Evolutionary conservation across 1,140 invertebrate genomes (phyloP).

Genomic region (Calliopsis andreniformis): DNA sequence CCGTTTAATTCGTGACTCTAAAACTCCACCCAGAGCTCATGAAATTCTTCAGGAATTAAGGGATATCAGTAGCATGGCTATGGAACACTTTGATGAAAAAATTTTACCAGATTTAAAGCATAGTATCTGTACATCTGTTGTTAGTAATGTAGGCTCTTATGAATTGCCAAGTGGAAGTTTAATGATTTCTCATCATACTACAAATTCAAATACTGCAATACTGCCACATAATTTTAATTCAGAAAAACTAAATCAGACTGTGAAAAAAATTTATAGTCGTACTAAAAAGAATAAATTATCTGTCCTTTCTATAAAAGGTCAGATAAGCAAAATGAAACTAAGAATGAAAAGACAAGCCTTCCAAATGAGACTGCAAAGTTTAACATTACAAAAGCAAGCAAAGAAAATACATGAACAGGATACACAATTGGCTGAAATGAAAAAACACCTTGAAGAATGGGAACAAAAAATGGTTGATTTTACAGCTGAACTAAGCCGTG

Average conservation of each 20-base stretch:
- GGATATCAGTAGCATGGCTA: constrained; percentile 97
- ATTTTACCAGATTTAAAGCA: constrained; percentile 85
- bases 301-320: constrained; percentile 65
- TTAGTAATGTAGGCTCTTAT: constrained; percentile 72
- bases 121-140: constrained; percentile 74
- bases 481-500: constrained; percentile 80
- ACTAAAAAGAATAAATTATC: constrained; percentile 76
- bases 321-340: constrained; percentile 74
- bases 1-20: constrained; percentile 85
- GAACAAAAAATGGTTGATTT: constrained; percentile 83
- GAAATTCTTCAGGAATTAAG: constrained; percentile 93
- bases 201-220: constrained; percentile 52
- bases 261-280: constrained; percentile 75
- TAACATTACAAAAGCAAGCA: constrained; percentile 80
- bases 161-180: constrained; percentile 74
- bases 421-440: constrained; percentile 80
- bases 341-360: constrained; percentile 74
- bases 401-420: constrained; percentile 81
- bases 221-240: constrained; percentile 68
- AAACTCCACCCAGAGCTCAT: constrained; percentile 88
- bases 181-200: constrained; percentile 72
- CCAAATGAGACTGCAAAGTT: constrained; percentile 78
- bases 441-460: constrained; percentile 83
- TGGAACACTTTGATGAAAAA: constrained; percentile 97
- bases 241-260: constrained; percentile 76